Evolutionary conservation across 2,888 invertebrate genomes (phyloP), one percentile per base, ranked within the genome.

Genomic region (Hofmannophila pseudospretella): DNA sequence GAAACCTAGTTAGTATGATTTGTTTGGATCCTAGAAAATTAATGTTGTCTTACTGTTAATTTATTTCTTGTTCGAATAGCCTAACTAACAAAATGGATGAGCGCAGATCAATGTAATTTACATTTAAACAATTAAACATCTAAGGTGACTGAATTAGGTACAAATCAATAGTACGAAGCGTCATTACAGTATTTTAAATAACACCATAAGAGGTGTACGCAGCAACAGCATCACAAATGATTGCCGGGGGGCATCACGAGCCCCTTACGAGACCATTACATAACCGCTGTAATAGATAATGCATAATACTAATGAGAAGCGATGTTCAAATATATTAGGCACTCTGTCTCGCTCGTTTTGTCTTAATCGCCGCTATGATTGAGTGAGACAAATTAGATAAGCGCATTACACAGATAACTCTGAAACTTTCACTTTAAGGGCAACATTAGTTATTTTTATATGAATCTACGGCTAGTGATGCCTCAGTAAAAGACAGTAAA

Each of bases 331-430:
- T 72, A 67, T 77, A 76, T 72, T 70, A 72, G 68, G 61, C 66
- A 70, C 64, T 60, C 63, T 70, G 69, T 64, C 62, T 58, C 59
- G 55, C 54, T 59, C 64, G 51, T 55, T 58, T 62, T 64, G 65
- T 68, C 64, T 58, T 56, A 56, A 57, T 51, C 54, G 55, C 40
- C 45, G 49, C 50, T 45, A 58, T 78, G 79, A 81, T 81, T 67
- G 78, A 81, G 75, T 67, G 81, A 67, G 76, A 65, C 74, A 69
- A 78, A 78, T 78, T 67, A 75, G 77, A 80, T 80, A 77, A 72
- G 66, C 60, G 50, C 62, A 68, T 69, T 65, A 66, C 58, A 59
- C 64, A 58, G 61, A 33, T 54, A 68, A 59, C 55, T 59, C 50
- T 16, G 47, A 38, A 48, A 65, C 82, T 84, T 84, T 81, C 81